Evolutionary conservation across 2,888 invertebrate species (phyloP).

Genomic region (Acleris literana): DNA sequence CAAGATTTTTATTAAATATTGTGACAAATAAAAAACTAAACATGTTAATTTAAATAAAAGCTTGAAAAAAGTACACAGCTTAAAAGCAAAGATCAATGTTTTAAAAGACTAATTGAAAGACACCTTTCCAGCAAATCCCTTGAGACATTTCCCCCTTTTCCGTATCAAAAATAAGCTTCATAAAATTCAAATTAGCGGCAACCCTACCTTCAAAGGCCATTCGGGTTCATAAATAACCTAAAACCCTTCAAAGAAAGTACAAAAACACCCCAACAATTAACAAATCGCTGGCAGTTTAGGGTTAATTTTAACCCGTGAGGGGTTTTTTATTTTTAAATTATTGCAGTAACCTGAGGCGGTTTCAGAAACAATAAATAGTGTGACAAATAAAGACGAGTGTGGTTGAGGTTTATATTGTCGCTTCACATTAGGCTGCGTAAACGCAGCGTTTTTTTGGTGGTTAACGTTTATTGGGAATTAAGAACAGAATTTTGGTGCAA

Average conservation of each 20-base stretch:
- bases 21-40: too few species aligned
- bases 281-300: constrained; percentile 75
- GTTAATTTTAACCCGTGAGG: constrained; percentile 74
- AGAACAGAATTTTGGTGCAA: too few species aligned
- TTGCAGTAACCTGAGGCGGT: constrained; percentile 67
- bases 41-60: neutral
- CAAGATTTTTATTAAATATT: too few species aligned
- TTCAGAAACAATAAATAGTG: constrained; percentile 69
- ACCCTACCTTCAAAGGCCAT: constrained; percentile 74
- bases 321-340: constrained; percentile 55
- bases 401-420: constrained; percentile 40
- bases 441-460: constrained; percentile 35
- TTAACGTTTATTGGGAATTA: too few species aligned
- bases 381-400: constrained; percentile 55
- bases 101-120: constrained; percentile 26
- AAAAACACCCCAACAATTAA: constrained; percentile 78
- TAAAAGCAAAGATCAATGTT: constrained; percentile 4
- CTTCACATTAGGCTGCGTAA: constrained; percentile 40
- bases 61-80: neutral
- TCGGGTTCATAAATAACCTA: constrained; percentile 80
- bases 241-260: constrained; percentile 60
- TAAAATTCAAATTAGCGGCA: constrained; percentile 80
- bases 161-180: constrained; percentile 72
- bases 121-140: constrained; percentile 43
- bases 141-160: constrained; percentile 58